Base-by-base conservation (phyloP, 2,797 vertebrate genomes). In the Margarornis squamiger region DNA sequence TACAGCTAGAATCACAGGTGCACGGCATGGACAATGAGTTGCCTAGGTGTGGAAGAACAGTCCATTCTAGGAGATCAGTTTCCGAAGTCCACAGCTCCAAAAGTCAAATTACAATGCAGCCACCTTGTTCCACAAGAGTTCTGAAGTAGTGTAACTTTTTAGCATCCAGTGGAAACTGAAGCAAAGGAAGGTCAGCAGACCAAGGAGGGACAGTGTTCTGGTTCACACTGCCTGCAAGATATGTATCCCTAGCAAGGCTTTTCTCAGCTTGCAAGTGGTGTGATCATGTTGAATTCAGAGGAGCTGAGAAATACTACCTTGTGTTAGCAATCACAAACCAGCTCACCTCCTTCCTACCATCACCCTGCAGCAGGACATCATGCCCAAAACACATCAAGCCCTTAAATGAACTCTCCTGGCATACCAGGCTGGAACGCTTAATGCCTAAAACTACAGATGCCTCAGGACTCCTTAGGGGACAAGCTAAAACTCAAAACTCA, bases 101-200 rank as follows among this genome's bases (percentile, higher is more conserved):
- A 85, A 79, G 29, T 55, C n/a, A 76, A 78, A 48, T 58, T 54
- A 65, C 34, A 84, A 27, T 26, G 63, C 21, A 78, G 49, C 22
- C 43, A 55, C 27, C 18, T 54, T 22, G 15, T 73, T 90, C 45
- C 52, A 73, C 23, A 62, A 83, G n/a, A 81, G 5, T 17, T 67
- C 41, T 45, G 17, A 73, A n/a, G 9, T 12, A 52, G 16, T 0
- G 0, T 14, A 5, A 22, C 36, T 59, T 75, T 84, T 90, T 58
- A 84, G n/a, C 22, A 48, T 41, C 9, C 14, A n/a, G 12, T 74
- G 63, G 43, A 67, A 89, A 67, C 49, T 45, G 39, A 92, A 92
- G 41, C 49, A 27, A 27, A 62, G n/a, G 20, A 65, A 32, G 41
- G 24, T 18, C 39, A 65, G 23, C 27, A 80, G 46, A 45, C 1